Conservation (phyloP, 2,113 vertebrate species). For the Nothoprocta perdicaria region DNA sequence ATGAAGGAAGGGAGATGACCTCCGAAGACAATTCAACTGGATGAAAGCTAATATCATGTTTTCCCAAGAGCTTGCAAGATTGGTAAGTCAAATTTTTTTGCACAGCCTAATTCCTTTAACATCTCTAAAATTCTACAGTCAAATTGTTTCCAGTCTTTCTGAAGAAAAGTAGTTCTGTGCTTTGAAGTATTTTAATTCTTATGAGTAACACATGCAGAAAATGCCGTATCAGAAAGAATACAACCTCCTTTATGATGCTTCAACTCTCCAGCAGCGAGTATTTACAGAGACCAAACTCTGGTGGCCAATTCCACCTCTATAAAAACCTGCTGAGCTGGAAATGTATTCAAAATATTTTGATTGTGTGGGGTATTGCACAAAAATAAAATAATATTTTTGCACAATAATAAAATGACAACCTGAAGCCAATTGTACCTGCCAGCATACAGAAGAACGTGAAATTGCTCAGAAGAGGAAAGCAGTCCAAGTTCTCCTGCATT, state of each 20-base stretch:
- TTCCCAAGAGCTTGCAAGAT: conserved; percentile 22
- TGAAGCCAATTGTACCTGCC: background rate
- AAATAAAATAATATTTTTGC: background rate
- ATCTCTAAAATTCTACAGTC: conserved; percentile 1
- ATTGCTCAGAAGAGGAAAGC: background rate
- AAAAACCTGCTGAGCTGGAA: background rate
- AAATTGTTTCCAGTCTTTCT: conserved; percentile 25
- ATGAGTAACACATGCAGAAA: conserved; percentile 27
- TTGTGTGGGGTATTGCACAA: background rate
- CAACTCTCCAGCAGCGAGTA: background rate
- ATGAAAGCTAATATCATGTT: background rate
- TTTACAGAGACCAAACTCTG: background rate
- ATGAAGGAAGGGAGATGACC: background rate
- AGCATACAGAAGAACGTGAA: background rate
- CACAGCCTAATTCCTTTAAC: background rate
- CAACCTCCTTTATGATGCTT: background rate
- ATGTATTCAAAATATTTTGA: background rate
- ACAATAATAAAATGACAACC: background rate
- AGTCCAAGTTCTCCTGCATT: background rate
- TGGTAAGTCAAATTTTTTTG: background rate
- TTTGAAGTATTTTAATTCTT: conserved; percentile 33
- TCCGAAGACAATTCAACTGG: background rate
- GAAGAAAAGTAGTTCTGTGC: conserved; percentile 28
- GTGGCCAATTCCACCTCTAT: background rate
- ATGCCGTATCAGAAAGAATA: background rate